These are phyloP conservation scores for Agriopis marginaria DNA, from an alignment of 2,888 invertebrate species.

Conservation along the genomic window DNA sequence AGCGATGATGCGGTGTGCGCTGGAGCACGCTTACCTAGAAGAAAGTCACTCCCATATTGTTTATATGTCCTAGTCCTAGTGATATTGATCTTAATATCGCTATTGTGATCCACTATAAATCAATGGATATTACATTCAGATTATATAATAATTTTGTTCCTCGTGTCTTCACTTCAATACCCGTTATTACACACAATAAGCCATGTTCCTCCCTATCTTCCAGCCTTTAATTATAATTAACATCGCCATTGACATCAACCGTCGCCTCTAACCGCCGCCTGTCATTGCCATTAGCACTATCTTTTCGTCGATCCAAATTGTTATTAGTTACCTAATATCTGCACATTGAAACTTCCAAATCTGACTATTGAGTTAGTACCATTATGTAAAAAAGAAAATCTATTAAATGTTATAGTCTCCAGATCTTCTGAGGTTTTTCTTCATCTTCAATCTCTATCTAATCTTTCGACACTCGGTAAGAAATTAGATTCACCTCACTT, in stretches of 20 bases:
- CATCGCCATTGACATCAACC: conserved; percentile 28
- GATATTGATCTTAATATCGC: too few species aligned
- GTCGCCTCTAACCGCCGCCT: conserved; percentile 20
- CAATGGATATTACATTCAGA: neutral
- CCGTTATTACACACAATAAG: neutral
- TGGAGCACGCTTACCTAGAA: too few species aligned
- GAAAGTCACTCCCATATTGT: too few species aligned
- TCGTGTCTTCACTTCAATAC: neutral
- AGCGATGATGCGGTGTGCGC: too few species aligned
- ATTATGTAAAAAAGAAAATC: neutral
- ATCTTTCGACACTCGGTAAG: neutral
- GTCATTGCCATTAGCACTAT: conserved; percentile 44
- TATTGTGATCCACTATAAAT: neutral
- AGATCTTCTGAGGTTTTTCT: neutral
- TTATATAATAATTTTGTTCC: neutral
- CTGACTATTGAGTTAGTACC: neutral
- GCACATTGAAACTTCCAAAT: neutral
- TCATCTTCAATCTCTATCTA: neutral
- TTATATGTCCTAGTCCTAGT: too few species aligned
- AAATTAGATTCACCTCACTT: neutral
- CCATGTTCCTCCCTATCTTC: neutral
- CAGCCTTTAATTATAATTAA: conserved; percentile 31
- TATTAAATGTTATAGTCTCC: neutral
- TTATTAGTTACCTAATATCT: neutral
- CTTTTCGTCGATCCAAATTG: neutral